These are phyloP conservation scores for Pemphigus obesinymphae DNA, from an alignment of 1,140 invertebrate species.

Conservation along the genomic window DNA sequence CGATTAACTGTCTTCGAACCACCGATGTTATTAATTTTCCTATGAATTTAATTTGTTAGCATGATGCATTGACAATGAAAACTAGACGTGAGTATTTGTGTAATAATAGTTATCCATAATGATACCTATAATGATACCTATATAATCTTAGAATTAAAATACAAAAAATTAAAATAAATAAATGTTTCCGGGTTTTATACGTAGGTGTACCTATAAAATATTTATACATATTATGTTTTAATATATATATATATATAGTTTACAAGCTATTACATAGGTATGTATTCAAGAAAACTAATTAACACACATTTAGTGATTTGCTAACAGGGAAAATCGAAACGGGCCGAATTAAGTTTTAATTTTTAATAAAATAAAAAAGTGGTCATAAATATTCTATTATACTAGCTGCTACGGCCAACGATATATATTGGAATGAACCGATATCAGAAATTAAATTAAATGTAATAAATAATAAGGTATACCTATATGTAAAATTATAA, in stretches of 20 bases:
- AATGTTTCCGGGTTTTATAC: not conserved
- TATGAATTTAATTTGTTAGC: not conserved
- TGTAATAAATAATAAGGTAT: no score
- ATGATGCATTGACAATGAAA: conserved; percentile 15
- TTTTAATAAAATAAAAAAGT: not conserved
- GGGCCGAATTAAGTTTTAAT: not conserved
- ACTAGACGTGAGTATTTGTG: conserved; percentile 15
- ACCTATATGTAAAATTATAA: no score
- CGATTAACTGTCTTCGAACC: not conserved
- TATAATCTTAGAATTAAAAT: no score
- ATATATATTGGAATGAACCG: not conserved
- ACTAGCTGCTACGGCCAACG: not conserved
- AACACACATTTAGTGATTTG: not conserved
- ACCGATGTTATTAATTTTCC: not conserved
- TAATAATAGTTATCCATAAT: no score
- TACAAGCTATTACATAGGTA: not conserved
- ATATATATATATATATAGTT: no score
- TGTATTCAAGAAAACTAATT: no score
- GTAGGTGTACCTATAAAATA: not conserved
- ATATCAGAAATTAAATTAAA: not conserved
- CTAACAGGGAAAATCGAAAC: not conserved
- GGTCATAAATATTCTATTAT: not conserved
- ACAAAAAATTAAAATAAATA: no score
- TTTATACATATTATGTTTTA: not conserved
- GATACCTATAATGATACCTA: no score